Evolutionary conservation across 2,888 invertebrate species (phyloP).

Genomic region (Boloria selene): DNA sequence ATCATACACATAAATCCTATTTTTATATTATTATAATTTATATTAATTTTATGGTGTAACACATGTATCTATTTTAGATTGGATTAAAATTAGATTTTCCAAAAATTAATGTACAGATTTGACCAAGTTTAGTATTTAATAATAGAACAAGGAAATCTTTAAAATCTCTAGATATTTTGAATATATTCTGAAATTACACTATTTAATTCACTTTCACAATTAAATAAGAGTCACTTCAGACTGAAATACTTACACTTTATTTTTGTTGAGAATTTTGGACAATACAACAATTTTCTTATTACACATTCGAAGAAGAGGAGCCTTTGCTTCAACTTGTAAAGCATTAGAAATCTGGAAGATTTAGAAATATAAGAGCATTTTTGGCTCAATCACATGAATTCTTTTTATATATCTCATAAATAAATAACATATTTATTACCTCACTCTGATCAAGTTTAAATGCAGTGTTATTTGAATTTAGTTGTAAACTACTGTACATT

Average conservation of each 20-base stretch:
- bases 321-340: slow-evolving; percentile 49
- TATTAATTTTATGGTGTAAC: too few species aligned
- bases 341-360: slow-evolving; percentile 52
- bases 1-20: too few species aligned
- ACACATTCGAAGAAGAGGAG: slow-evolving; percentile 59
- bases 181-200: too few species aligned
- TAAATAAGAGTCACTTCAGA: neutral
- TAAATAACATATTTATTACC: slow-evolving; percentile 44
- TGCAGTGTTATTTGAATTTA: slow-evolving; percentile 50
- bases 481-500: slow-evolving; percentile 51
- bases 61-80: too few species aligned
- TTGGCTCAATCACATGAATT: neutral
- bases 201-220: neutral
- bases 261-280: slow-evolving; percentile 51
- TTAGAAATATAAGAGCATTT: neutral
- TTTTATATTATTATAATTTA: too few species aligned
- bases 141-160: too few species aligned
- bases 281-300: slow-evolving; percentile 62
- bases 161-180: too few species aligned
- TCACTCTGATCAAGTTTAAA: slow-evolving; percentile 47
- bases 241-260: slow-evolving; percentile 57
- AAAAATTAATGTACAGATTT: too few species aligned
- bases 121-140: too few species aligned
- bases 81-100: too few species aligned
- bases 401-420: neutral